Evolutionary conservation across 2,888 invertebrate genomes (phyloP).

Genomic region (Tyria jacobaeae): DNA sequence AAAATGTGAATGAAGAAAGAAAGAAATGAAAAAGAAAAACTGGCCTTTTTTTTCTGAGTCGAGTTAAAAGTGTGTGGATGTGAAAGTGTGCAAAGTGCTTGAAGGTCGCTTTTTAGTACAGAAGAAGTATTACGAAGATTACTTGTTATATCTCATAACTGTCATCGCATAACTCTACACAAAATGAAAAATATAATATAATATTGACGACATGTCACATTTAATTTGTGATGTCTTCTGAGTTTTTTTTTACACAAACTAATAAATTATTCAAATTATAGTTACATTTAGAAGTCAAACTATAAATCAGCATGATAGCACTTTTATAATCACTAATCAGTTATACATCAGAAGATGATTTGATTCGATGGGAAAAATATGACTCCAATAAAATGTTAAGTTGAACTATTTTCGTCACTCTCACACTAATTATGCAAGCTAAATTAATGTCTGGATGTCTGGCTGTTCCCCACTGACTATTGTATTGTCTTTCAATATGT

Average conservation of each 20-base stretch:
- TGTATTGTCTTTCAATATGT: slow-evolving; percentile 50
- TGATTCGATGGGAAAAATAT: background rate
- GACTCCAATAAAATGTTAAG: slow-evolving; percentile 5
- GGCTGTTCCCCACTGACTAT: slow-evolving; percentile 40
- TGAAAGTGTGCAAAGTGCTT: too few species aligned
- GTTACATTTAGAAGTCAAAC: background rate
- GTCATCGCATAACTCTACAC: too few species aligned
- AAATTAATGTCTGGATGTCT: slow-evolving; percentile 54
- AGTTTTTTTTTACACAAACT: background rate
- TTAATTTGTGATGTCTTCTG: background rate
- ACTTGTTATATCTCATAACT: too few species aligned
- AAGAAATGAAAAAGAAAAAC: background rate
- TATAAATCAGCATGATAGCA: background rate
- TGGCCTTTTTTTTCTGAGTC: too few species aligned
- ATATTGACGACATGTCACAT: background rate
- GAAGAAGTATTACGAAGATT: too few species aligned
- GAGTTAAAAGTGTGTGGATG: too few species aligned
- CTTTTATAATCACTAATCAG: background rate
- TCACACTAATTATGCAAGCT: slow-evolving; percentile 55
- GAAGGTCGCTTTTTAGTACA: too few species aligned
- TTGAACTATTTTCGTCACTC: slow-evolving; percentile 43
- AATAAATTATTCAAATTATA: background rate
- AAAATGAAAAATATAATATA: too few species aligned
- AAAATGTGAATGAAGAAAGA: too few species aligned
- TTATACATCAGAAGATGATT: background rate